Conservation (phyloP, 2,888 invertebrate species). For the Pimpla rufipes region DNA sequence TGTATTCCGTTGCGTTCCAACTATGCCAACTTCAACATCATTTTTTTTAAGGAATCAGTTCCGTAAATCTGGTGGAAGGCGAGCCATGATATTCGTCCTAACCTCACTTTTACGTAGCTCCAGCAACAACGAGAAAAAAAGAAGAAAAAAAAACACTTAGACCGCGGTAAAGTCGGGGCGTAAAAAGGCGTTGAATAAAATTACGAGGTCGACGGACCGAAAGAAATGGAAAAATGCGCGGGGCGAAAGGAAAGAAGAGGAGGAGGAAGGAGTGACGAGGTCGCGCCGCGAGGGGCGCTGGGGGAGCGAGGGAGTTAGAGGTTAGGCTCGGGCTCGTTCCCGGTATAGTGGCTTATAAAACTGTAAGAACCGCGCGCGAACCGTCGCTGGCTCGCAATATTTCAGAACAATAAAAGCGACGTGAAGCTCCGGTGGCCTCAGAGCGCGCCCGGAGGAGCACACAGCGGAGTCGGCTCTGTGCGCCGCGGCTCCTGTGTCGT, state of each 20-base stretch:
- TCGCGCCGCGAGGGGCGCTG: not conserved
- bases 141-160: not conserved
- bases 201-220: conserved; percentile 18
- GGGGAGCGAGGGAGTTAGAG: not conserved
- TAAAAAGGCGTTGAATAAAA: conserved; percentile 26
- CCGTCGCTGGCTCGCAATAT: conserved; percentile 70
- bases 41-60: too few species aligned
- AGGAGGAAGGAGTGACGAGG: conserved; percentile 1
- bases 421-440: not conserved
- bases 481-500: conserved; percentile 66
- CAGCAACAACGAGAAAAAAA: not conserved
- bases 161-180: not conserved
- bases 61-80: too few species aligned
- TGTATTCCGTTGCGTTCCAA: too few species aligned
- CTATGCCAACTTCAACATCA: too few species aligned
- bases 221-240: not conserved
- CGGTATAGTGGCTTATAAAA: conserved; percentile 45
- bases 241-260: not conserved
- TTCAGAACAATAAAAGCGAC: conserved; percentile 75
- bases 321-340: not conserved
- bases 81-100: too few species aligned
- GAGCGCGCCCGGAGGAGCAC: too few species aligned
- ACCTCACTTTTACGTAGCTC: not conserved
- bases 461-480: too few species aligned
- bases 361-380: conserved; percentile 22